Evolutionary conservation across 2,888 invertebrate genomes (phyloP), one percentile per base, ranked within the genome.

Genomic region (Chorisops tibialis): DNA sequence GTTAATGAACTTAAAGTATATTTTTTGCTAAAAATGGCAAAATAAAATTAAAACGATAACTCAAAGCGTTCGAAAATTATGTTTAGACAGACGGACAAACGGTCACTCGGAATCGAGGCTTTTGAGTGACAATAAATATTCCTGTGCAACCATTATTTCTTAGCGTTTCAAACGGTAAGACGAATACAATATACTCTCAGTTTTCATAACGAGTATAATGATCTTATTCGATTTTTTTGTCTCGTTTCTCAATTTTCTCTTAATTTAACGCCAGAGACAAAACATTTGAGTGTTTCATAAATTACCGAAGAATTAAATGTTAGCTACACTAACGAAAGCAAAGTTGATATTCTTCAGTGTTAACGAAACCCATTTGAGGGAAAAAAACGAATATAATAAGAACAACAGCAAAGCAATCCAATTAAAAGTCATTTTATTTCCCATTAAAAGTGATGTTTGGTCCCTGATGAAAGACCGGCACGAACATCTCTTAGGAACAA

Each of bases 401-500:
- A n/a, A 48, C 12, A 22, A 43, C 12, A 39, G 14, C 38, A 59
- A 59, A 19, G 60, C 50, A 48, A 50, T 60, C 60, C 60, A 60
- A 60, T 60, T 60, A 60, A 60, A 60, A 60, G 22, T 37, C 60
- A 49, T 60, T 60, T 60, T 60, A 60, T 50, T 60, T 50, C 41
- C 60, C 61, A 61, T 61, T 61, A 61, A 61, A 61, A 35, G 51
- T 61, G 50, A 61, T 61, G 51, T 51, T 50, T 21, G 39, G 24
- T 51, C 37, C 4, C 51, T 61, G 61, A 61, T 61, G 61, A 61
- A 61, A 52, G 51, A 30, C 24, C 61, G 30, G 19, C 61, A 61
- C 61, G 61, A 61, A 61, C 61, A 61, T 61, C 61, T 52, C 61
- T 19, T 16, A 51, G 61, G 61, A 51, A 43, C 61, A 61, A 61